Evolutionary conservation across 2,888 invertebrate species (phyloP).

Genomic region (Merodon equestris): DNA sequence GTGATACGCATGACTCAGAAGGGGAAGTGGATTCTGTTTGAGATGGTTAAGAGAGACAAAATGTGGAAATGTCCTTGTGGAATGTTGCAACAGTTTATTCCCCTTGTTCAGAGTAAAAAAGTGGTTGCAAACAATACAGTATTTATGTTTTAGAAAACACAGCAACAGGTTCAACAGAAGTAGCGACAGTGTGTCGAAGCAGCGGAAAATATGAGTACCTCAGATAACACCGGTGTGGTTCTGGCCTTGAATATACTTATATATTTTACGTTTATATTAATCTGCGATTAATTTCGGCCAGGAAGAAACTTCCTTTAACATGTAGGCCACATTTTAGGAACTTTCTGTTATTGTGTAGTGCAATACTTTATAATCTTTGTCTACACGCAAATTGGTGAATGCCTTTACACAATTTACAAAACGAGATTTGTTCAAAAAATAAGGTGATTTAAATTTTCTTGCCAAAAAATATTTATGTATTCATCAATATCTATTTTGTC

Average conservation of each 20-base stretch:
- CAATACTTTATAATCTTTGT: too few relatives aligned
- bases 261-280: too few relatives aligned
- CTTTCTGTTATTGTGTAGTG: too few relatives aligned
- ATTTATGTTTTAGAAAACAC: background rate
- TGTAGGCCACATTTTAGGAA: too few relatives aligned
- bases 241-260: background rate
- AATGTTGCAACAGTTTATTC: conserved; percentile 28
- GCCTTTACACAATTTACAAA: too few relatives aligned
- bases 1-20: conserved; percentile 26
- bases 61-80: conserved; percentile 5
- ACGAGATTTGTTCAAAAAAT: too few relatives aligned
- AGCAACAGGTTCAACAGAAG: conserved; percentile 16
- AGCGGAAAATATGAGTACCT: conserved; percentile 13
- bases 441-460: too few relatives aligned
- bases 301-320: too few relatives aligned
- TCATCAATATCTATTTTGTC: too few relatives aligned
- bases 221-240: background rate
- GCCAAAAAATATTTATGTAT: too few relatives aligned
- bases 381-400: too few relatives aligned
- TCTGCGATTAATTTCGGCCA: too few relatives aligned
- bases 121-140: background rate
- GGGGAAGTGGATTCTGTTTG: conserved; percentile 34
- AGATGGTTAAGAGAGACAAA: conserved; percentile 12
- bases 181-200: background rate
- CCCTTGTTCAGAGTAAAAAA: background rate